Conservation (phyloP, 2,888 invertebrate species). For the Polydrusus cervinus region DNA sequence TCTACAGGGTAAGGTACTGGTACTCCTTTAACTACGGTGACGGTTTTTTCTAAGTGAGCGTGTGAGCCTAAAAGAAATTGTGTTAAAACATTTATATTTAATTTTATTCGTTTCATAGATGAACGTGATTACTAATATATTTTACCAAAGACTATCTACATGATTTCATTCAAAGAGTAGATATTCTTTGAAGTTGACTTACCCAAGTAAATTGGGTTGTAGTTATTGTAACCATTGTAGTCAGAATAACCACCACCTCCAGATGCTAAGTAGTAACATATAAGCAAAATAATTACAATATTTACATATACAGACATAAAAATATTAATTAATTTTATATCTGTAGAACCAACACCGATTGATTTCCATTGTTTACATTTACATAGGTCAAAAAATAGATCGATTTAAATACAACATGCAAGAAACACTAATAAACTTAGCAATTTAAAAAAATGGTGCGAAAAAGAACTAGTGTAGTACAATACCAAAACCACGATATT, state of each 20-base stretch:
- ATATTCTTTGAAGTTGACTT: conserved; percentile 11
- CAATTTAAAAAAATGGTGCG: no score
- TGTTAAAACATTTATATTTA: neutral
- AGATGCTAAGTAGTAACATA: conserved; percentile 32
- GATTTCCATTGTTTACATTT: no score
- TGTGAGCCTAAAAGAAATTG: conserved; percentile 64
- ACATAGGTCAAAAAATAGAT: no score
- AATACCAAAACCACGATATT: no score
- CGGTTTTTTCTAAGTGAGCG: conserved; percentile 77
- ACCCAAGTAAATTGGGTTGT: conserved; percentile 37
- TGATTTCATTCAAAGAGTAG: neutral
- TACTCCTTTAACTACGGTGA: conserved; percentile 80
- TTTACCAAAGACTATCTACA: neutral
- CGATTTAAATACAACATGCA: no score
- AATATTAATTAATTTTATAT: neutral
- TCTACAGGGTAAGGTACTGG: conserved; percentile 79
- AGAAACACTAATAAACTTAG: no score
- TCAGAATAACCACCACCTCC: conserved; percentile 32
- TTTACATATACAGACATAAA: conserved; percentile 2
- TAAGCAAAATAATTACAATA: conserved; percentile 21
- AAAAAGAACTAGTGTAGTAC: no score
- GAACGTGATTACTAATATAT: neutral
- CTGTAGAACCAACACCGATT: neutral
- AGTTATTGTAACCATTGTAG: conserved; percentile 28
- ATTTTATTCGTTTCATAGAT: neutral